phyloP scores from a whole-genome alignment of 2,113 vertebrate species.

The Brienomyrus brachyistius region DNA sequence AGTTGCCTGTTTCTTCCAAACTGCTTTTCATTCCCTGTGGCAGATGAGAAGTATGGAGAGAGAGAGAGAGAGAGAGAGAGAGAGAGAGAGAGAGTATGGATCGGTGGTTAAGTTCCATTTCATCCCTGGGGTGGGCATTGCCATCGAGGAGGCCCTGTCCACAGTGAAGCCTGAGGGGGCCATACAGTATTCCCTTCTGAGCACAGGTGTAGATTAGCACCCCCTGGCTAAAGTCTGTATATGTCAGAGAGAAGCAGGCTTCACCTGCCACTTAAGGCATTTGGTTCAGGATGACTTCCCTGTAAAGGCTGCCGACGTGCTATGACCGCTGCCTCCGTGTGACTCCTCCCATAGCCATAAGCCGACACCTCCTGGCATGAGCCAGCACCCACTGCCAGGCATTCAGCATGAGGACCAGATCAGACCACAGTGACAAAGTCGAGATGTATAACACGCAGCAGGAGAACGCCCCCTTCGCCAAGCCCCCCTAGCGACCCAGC shows the following conservation, averaged over 20 bases:
- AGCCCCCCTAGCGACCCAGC: conserved; percentile 42
- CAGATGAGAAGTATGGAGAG: conserved; percentile 36
- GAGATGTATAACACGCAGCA: conserved; percentile 15
- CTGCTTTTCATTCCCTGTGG: conserved; percentile 88
- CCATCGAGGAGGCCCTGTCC: not conserved
- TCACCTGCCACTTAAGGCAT: not conserved
- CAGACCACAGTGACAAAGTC: not conserved
- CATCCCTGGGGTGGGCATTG: conserved; percentile 44
- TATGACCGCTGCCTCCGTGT: not conserved
- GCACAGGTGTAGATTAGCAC: not conserved
- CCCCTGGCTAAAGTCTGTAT: not conserved
- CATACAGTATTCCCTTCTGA: not conserved
- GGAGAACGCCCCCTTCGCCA: conserved; percentile 60
- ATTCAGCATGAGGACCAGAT: not conserved
- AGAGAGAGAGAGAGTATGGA: conserved; percentile 57
- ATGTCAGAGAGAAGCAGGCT: not conserved
- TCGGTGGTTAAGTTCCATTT: conserved; percentile 80
- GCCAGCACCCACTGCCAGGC: not conserved
- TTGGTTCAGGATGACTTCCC: not conserved
- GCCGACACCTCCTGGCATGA: not conserved
- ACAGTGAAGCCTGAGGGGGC: not conserved
- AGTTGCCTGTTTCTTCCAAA: conserved; percentile 98
- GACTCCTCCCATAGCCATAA: not conserved
- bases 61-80: conserved; percentile 51
- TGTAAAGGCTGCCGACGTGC: not conserved